These are phyloP conservation scores for Spilosoma lubricipeda DNA, from an alignment of 2,888 invertebrate species.

Conservation along the genomic window DNA sequence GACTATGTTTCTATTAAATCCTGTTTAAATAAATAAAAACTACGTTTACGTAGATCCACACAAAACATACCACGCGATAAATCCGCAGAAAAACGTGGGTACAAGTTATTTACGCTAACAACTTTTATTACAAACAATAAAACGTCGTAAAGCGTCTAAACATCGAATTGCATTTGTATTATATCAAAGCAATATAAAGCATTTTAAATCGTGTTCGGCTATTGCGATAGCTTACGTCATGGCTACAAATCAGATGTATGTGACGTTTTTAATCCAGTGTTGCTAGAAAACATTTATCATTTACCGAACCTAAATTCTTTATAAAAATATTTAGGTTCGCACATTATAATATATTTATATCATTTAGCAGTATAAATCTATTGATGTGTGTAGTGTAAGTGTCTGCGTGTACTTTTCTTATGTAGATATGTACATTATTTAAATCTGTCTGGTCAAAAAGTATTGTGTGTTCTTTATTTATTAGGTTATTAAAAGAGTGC, in stretches of 20 bases:
- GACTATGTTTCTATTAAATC: too few species aligned
- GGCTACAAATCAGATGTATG: not conserved
- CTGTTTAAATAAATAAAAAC: not conserved
- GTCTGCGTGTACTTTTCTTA: not conserved
- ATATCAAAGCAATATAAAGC: conserved; percentile 6
- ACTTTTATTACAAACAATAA: conserved; percentile 8
- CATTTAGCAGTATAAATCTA: not conserved
- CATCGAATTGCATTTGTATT: conserved; percentile 9
- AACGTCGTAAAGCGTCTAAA: conserved; percentile 3
- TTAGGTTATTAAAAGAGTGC: not conserved
- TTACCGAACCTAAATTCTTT: not conserved
- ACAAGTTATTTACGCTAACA: not conserved
- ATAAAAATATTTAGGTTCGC: too few species aligned
- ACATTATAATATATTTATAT: not conserved
- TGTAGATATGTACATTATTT: not conserved
- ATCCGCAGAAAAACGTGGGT: not conserved
- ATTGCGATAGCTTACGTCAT: not conserved
- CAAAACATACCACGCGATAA: not conserved
- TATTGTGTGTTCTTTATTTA: not conserved
- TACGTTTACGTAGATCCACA: not conserved
- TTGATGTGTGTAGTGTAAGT: not conserved
- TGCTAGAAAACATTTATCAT: not conserved
- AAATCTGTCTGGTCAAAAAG: not conserved
- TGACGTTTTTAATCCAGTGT: conserved; percentile 10
- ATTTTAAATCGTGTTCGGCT: not conserved